Base-by-base conservation (phyloP, 1,140 invertebrate species). In the Aphaenogaster rudis region DNA sequence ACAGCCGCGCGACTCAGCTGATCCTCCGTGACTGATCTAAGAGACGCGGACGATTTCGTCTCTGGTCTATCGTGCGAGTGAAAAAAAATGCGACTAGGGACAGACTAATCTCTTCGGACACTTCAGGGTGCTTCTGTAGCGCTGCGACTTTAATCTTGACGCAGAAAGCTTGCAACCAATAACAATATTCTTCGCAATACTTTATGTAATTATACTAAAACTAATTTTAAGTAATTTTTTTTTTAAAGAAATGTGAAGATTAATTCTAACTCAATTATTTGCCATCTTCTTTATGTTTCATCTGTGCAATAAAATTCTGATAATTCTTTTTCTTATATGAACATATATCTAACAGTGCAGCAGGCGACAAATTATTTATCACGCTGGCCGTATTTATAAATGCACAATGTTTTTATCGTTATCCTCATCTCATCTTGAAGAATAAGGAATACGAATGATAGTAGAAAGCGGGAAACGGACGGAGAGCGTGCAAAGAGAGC, bases 21-120 rank as follows among this genome's bases (percentile, higher is more conserved):
- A 84, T 74, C 69, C 54, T n/a, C 33, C 80, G 42, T 82, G 54
- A 82, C 54, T 39, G 54, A 84, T 84, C 57, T 61, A 36, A 48
- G 13, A 82, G 52, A 74, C 39, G 5, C 36, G 39, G 48, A 17
- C 78, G 13, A 59, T 81, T 81, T 59, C 74, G 76, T 64, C 76
- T 78, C 42, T 15, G 1, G 15, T 13, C 48, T 54, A 39, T 15
- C 61, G 39, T 11, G 15, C 42, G 2, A 39, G 13, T 63, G 59
- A n/a, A 50, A 59, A 69, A 67, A 81, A 71, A 9, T 7, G 8
- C 61, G 33, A 6, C 42, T 82, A 82, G 69, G 9, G 17, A 57
- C 28, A n/a, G 54, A 39, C 67, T 45, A 33, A 82, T 74, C 67
- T 69, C 17, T 36, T 21, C 33, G 36, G 28, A 39, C n/a, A 8